Percentiles rank a stretch among this genome's conserved stretches.
These are phyloP conservation scores for Lerista edwardsae DNA, from an alignment of 2,797 vertebrate genomes.

Conservation along the genomic window DNA sequence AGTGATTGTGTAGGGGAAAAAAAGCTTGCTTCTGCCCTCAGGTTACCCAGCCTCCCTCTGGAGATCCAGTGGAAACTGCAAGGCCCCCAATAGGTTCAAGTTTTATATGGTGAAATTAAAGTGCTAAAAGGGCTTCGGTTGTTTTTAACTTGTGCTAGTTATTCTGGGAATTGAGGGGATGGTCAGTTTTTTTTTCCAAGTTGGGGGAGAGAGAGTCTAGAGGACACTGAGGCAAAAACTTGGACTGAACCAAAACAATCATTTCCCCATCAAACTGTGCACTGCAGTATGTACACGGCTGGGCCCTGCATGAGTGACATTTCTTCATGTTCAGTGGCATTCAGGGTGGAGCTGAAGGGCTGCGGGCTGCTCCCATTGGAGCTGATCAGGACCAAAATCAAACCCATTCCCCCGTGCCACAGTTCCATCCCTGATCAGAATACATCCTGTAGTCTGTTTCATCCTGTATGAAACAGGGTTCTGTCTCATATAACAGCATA, in stretches of 20 bases:
- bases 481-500: no score
- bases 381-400: no score
- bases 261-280: not conserved
- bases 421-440: no score
- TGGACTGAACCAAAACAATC: not conserved
- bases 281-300: no score
- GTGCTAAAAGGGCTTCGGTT: not conserved
- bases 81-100: not conserved
- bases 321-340: no score
- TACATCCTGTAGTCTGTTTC: no score
- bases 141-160: not conserved
- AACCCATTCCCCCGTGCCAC: no score
- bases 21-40: not conserved
- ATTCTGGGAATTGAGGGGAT: not conserved
- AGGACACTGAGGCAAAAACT: not conserved
- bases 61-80: not conserved
- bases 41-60: not conserved
- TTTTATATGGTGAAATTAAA: not conserved
- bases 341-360: no score
- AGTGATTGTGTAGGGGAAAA: not conserved
- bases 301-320: no score
- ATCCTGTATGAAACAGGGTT: no score
- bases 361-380: no score
- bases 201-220: not conserved
- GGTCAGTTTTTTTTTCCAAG: not conserved